Percentiles rank a stretch among this genome's conserved stretches.
These are phyloP conservation scores for Mesitornis unicolor DNA, from an alignment of 2,113 vertebrate genomes.

Conservation along the genomic window DNA sequence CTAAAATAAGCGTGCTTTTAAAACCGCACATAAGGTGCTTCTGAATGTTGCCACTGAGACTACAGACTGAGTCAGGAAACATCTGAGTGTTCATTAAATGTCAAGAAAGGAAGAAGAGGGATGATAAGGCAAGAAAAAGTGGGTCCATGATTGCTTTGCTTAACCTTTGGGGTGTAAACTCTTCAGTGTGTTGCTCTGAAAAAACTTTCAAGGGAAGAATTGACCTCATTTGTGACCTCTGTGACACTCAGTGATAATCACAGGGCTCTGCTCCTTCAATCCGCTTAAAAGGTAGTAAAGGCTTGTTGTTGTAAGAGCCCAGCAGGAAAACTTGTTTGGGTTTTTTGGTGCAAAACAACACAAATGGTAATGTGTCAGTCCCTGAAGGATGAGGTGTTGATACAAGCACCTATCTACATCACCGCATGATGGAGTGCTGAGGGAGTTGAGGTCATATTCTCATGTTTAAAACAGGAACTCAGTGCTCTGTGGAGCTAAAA, in stretches of 20 bases:
- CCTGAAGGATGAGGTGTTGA: background rate
- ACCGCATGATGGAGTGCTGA: background rate
- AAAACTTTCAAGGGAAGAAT: background rate
- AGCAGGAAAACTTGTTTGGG: background rate
- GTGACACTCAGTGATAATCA: background rate
- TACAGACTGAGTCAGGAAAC: background rate
- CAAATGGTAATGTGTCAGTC: background rate
- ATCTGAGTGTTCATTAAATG: background rate
- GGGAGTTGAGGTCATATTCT: background rate
- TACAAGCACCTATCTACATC: background rate
- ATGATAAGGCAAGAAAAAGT: background rate
- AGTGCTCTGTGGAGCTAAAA: background rate
- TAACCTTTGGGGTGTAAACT: background rate
- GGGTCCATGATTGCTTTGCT: background rate
- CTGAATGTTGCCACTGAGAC: background rate
- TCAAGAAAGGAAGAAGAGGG: background rate
- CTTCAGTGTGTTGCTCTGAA: background rate
- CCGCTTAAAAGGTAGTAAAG: background rate
- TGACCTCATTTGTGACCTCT: slow-evolving; percentile 1
- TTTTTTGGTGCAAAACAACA: background rate
- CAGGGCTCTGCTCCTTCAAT: background rate
- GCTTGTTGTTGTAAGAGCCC: background rate
- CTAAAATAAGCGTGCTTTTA: background rate
- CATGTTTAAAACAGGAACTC: background rate
- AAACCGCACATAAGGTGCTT: background rate